Evolutionary conservation across 2,888 invertebrate species (phyloP), one percentile per base, ranked within the genome.

Genomic region (Scaptodrosophila latifasciaeformis): DNA sequence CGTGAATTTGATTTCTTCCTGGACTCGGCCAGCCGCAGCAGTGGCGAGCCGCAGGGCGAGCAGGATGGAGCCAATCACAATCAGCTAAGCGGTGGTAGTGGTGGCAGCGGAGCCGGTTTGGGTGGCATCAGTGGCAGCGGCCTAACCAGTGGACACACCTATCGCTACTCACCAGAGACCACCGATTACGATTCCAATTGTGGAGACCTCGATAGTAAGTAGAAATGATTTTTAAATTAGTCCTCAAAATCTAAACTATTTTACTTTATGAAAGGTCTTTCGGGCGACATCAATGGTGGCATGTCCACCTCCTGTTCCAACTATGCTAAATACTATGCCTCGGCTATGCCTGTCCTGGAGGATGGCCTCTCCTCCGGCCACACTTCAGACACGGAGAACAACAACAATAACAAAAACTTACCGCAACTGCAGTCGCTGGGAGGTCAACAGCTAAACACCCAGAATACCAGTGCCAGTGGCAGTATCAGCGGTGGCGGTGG

Each of bases 301-400:
- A 80, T 84, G 13, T 90, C 90, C 46, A 89, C 90, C 37, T 89
- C 90, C 59, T 90, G 85, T 54, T 79, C 89, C 37, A 91, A 90
- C 82, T 90, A 90, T 78, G 88, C 91, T 31, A 89, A 90, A 85
- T 89, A 90, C 87, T 93, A 89, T 86, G 91, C 91, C 45, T 92
- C 91, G 43, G 91, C 91, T 75, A 93, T 97, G 93, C 97, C 97
- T 0, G 92, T 96, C 12, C 90, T 97, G 39, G 96, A 97, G 84
- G 97, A 97, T 86, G 97, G 96, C 0, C 88, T 97, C 53, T 96
- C 96, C 1, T 96, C 96, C 30, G 96, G 96, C 1, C 96, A 96
- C 83, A 95, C 93, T 1, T 96, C 96, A 62, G 97, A 97, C 83
- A 93, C 92, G 0, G 97, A 97, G 87, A 95, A 95, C 84, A 94